Evolutionary conservation across 2,888 invertebrate species (phyloP).

Genomic region (Gandaritis pyraliata): DNA sequence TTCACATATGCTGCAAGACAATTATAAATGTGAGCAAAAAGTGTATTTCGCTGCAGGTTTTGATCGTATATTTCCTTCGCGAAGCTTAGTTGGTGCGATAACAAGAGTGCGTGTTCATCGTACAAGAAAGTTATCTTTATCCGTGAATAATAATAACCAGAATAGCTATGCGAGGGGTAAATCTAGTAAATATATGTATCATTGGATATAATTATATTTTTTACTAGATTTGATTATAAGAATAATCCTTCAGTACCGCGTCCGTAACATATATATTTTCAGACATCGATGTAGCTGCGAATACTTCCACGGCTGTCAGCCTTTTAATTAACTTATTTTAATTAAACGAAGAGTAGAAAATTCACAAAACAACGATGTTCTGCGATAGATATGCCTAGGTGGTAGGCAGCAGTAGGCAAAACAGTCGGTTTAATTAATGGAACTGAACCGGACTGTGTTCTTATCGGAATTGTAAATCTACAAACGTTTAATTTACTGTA

Average conservation of each 20-base stretch:
- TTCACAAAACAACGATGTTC: constrained; percentile 10
- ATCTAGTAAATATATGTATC: too few species aligned
- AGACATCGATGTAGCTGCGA: too few species aligned
- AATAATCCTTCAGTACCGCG: too few species aligned
- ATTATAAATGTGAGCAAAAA: not conserved
- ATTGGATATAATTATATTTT: too few species aligned
- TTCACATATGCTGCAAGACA: constrained; percentile 90
- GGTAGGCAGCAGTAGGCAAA: constrained; percentile 21
- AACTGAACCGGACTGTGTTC: constrained; percentile 23
- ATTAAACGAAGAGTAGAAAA: constrained; percentile 9
- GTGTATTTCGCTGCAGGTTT: not conserved
- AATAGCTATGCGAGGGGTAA: too few species aligned
- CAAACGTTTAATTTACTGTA: constrained; percentile 32
- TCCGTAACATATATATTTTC: too few species aligned
- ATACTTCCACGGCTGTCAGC: not conserved
- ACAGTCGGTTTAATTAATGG: constrained; percentile 36
- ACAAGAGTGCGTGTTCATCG: too few species aligned
- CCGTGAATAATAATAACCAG: too few species aligned
- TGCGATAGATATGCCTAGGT: constrained; percentile 1
- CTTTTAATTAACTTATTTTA: constrained; percentile 3
- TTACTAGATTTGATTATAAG: too few species aligned
- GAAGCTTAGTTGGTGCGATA: too few species aligned
- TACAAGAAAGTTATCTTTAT: too few species aligned
- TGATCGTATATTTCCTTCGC: too few species aligned
- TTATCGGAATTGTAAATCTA: constrained; percentile 41